These are phyloP conservation scores for Corythaeola cristata DNA, from an alignment of 2,113 vertebrate species.

Conservation along the genomic window DNA sequence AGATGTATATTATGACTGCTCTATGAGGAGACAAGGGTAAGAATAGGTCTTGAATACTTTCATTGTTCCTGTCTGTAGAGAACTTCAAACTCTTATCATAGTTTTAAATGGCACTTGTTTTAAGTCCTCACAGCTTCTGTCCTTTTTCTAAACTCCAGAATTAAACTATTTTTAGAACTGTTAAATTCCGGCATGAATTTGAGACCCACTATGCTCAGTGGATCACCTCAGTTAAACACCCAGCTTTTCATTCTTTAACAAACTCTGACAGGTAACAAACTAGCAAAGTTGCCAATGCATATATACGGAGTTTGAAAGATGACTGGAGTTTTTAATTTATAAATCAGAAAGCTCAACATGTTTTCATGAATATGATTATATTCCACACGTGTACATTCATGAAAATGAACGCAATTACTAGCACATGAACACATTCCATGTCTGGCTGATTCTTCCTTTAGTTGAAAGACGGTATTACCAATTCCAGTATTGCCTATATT, in stretches of 20 bases:
- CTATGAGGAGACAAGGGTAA: background rate
- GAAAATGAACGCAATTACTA: background rate
- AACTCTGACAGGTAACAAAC: background rate
- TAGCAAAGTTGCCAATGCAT: background rate
- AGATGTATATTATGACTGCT: background rate
- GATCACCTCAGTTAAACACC: background rate
- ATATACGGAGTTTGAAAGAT: background rate
- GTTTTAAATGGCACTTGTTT: background rate
- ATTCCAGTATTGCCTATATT: background rate
- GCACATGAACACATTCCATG: background rate
- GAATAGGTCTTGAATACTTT: background rate
- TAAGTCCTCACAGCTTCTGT: background rate
- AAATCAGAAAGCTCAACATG: background rate
- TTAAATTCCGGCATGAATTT: background rate
- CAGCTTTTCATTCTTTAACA: background rate
- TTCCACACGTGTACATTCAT: background rate
- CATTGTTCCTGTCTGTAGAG: background rate
- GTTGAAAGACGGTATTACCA: background rate
- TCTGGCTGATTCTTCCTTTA: background rate
- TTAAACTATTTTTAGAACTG: background rate
- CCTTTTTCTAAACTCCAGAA: background rate
- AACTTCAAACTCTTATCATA: background rate
- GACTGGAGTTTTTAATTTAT: background rate
- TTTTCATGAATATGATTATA: background rate
- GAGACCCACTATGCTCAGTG: background rate